Conservation (phyloP, 1,140 invertebrate genomes). For the Scaptodrosophila lebanonensis region DNA sequence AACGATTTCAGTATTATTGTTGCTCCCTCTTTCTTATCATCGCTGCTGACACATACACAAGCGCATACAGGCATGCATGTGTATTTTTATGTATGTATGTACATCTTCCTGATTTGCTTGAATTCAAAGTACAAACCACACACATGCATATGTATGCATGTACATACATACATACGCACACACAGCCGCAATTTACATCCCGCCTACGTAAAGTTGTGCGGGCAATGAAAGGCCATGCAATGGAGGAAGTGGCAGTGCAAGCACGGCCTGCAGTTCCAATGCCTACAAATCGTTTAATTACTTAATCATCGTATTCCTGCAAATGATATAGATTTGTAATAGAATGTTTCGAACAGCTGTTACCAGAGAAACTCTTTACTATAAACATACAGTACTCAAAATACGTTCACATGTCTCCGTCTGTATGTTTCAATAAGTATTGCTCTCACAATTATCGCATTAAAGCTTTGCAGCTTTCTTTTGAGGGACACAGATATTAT, state of each 20-base stretch:
- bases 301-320: too few relatives aligned
- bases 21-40: constrained; percentile 9
- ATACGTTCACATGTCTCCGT: too few relatives aligned
- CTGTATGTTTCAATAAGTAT: too few relatives aligned
- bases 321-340: too few relatives aligned
- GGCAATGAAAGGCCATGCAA: constrained; percentile 12
- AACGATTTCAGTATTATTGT: constrained; percentile 37
- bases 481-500: too few relatives aligned
- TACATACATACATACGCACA: too few relatives aligned
- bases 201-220: too few relatives aligned
- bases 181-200: constrained; percentile 14
- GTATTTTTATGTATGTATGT: constrained; percentile 29
- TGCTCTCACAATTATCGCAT: too few relatives aligned
- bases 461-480: too few relatives aligned
- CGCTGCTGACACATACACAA: constrained; percentile 1
- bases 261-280: constrained; percentile 33
- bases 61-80: constrained; percentile 19
- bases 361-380: too few relatives aligned
- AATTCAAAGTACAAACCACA: constrained; percentile 21
- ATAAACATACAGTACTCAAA: too few relatives aligned
- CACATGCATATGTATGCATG: constrained; percentile 11
- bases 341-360: too few relatives aligned
- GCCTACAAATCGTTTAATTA: constrained; percentile 41
- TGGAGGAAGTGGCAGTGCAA: constrained; percentile 18
- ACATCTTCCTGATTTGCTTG: constrained; percentile 15